These are phyloP conservation scores for Montifringilla adamsi DNA, from an alignment of 2,113 vertebrate genomes.

Conservation along the genomic window DNA sequence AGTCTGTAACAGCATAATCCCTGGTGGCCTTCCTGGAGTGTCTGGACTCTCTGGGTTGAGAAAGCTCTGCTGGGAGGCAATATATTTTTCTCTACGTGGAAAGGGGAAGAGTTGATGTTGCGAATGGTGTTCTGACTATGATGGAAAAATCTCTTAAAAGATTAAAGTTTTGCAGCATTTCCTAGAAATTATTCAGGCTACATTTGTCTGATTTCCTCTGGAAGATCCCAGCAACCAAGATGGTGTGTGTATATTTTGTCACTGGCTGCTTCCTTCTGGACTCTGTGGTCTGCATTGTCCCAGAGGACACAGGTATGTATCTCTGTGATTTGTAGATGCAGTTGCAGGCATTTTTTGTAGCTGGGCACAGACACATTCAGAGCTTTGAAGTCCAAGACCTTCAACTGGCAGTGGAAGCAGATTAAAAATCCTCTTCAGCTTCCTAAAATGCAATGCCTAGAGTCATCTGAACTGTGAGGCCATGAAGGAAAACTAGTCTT, in stretches of 20 bases:
- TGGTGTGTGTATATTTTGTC: neutral
- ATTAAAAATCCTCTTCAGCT: neutral
- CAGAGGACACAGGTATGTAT: neutral
- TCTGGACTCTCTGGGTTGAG: neutral
- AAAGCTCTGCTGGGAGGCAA: slow-evolving; percentile 24
- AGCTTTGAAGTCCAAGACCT: slow-evolving; percentile 21
- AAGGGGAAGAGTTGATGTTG: neutral
- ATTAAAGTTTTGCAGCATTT: slow-evolving; percentile 13
- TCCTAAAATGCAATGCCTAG: neutral
- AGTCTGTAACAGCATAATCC: slow-evolving; percentile 24
- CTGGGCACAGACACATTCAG: neutral
- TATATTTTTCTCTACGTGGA: neutral
- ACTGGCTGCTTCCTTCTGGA: neutral
- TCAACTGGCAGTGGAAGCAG: neutral
- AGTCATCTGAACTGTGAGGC: neutral
- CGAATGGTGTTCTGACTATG: neutral
- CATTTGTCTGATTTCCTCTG: neutral
- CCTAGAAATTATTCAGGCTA: neutral
- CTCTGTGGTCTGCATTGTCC: neutral
- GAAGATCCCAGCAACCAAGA: neutral
- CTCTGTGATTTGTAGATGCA: neutral
- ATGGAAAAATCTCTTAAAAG: neutral
- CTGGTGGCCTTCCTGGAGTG: neutral
- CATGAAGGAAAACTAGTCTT: neutral
- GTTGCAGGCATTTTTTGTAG: neutral